Conservation (phyloP, 2,113 vertebrate genomes). For the Erinaceus europaeus region DNA sequence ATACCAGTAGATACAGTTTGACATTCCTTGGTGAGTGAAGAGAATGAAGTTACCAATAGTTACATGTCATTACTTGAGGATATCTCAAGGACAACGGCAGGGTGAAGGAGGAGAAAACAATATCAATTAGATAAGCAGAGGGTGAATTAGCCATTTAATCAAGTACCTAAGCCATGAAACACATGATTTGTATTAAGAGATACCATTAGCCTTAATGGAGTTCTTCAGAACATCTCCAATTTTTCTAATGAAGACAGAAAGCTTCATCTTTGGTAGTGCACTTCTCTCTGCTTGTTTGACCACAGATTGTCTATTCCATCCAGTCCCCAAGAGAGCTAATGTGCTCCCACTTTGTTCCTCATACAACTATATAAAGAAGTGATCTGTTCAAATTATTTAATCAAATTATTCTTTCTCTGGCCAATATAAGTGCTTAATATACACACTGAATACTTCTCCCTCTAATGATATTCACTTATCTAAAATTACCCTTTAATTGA, state of each 20-base stretch:
- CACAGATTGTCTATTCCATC: constrained; percentile 59
- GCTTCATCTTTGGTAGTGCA: constrained; percentile 41
- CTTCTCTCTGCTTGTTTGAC: constrained; percentile 70
- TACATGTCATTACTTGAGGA: constrained; percentile 27
- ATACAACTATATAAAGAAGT: constrained; percentile 39
- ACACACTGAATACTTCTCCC: constrained; percentile 54
- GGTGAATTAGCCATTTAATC: constrained; percentile 65
- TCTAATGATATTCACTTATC: constrained; percentile 69
- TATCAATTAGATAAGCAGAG: constrained; percentile 70
- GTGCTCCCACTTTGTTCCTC: constrained; percentile 19
- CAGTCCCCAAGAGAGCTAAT: constrained; percentile 34
- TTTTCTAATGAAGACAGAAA: constrained; percentile 73
- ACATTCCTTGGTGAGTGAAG: not conserved
- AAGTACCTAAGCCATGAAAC: constrained; percentile 62
- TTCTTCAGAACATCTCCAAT: constrained; percentile 60
- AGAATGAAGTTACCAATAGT: not conserved
- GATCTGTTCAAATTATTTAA: constrained; percentile 70
- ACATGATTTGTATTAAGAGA: constrained; percentile 51
- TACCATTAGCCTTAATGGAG: constrained; percentile 68
- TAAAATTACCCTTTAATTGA: constrained; percentile 74
- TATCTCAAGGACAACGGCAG: constrained; percentile 61
- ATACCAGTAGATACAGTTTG: not conserved
- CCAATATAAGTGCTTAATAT: constrained; percentile 64
- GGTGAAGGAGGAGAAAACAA: constrained; percentile 59
- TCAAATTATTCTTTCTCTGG: constrained; percentile 69